Evolutionary conservation across 1,140 invertebrate genomes (phyloP), one percentile per base, ranked within the genome.

Genomic region (Maniola jurtina): DNA sequence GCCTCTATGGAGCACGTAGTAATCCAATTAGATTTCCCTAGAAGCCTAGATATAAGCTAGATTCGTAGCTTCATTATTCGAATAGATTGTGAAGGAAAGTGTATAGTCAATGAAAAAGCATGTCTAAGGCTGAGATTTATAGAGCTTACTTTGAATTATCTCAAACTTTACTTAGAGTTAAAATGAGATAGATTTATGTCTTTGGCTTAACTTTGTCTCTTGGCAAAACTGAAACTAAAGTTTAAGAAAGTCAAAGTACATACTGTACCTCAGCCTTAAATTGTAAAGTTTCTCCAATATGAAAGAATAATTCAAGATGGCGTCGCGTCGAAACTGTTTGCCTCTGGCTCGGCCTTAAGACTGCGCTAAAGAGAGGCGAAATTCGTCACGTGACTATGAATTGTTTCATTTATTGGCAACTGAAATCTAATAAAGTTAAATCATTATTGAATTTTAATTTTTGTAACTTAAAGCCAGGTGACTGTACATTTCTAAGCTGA

Each of bases 21-120:
- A 2, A 11, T 40, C 55, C n/a, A 35, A 57, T 14, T 57, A 38
- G 55, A 38, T 57, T 57, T 57, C 55, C 55, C 55, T 57, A 57
- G 54, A 60, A 33, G 34, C 35, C 34, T 57, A 57, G 55, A 40
- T 59, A 50, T 50, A 61, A 61, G 34, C 45, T 50, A 61, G 25
- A 34, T 40, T 15, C 6, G 55, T 57, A 57, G 55, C 55, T 38
- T 57, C 14, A 50, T 47, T 47, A n/a, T 50, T 50, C 14, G 48
- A 50, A 16, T 13, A 13, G 48, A 50, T 15, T 16, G 14, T 16
- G 14, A 50, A 13, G 45, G 14, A 47, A 13, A 6, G 14, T 16
- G 16, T 45, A 45, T 45, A 45, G 42, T 6, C 9, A 45, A 45
- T 45, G 42, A 45, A 45, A n/a, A 45, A 45, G 13, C 13, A n/a